Conservation (phyloP, 2,113 vertebrate species). For the Ramphastos sulfuratus region DNA sequence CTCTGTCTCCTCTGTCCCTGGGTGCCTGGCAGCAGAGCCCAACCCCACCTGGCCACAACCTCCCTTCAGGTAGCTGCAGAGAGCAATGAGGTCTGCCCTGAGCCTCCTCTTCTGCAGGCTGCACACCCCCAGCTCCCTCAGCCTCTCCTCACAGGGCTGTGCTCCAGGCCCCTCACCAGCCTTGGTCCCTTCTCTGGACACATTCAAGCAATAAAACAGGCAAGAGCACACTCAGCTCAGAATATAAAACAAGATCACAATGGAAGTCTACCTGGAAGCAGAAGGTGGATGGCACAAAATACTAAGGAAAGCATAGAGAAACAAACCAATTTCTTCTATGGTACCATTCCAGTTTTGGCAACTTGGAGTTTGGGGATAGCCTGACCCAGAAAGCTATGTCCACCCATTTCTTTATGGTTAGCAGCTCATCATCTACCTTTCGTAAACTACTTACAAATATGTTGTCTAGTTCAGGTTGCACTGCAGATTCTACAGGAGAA, state of each 20-base stretch:
- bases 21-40: too few relatives aligned
- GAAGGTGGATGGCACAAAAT: background rate
- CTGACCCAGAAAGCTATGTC: background rate
- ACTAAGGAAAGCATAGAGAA: background rate
- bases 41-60: too few relatives aligned
- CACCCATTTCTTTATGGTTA: background rate
- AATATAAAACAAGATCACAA: background rate
- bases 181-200: too few relatives aligned
- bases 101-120: too few relatives aligned
- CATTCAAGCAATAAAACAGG: background rate
- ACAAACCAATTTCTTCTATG: background rate
- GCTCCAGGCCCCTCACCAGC: too few relatives aligned
- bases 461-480: background rate
- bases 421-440: background rate
- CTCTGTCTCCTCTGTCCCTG: too few relatives aligned
- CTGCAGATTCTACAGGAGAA: background rate
- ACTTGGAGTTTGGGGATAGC: background rate
- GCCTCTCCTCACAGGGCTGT: too few relatives aligned
- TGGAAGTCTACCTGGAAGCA: background rate
- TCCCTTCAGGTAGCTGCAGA: too few relatives aligned
- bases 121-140: too few relatives aligned
- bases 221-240: background rate
- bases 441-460: background rate
- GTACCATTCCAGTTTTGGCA: background rate
- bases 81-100: too few relatives aligned